Evolutionary conservation across 1,140 invertebrate species (phyloP).

Genomic region (Calycopis cecrops): DNA sequence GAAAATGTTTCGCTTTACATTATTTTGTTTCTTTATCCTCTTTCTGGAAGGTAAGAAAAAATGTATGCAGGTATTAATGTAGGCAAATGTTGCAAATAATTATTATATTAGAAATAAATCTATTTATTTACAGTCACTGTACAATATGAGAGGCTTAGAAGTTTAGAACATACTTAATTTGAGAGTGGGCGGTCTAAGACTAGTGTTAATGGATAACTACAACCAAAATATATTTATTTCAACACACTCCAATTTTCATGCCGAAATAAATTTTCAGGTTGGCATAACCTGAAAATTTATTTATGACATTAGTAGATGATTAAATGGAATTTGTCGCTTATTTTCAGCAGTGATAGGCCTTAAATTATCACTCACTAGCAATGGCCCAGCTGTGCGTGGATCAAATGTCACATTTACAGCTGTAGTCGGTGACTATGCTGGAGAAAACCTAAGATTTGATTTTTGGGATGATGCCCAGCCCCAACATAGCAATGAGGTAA

Average conservation of each 20-base stretch:
- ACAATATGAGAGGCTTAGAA: too few species aligned
- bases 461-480: slow-evolving; percentile 75
- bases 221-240: too few species aligned
- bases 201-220: too few species aligned
- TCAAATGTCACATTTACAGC: slow-evolving; percentile 80
- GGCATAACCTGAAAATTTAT: too few species aligned
- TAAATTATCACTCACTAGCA: slow-evolving; percentile 63
- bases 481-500: slow-evolving; percentile 71
- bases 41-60: background rate
- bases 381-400: slow-evolving; percentile 80
- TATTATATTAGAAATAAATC: background rate
- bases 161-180: too few species aligned
- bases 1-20: background rate
- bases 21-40: background rate
- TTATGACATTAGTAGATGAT: too few species aligned
- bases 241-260: too few species aligned
- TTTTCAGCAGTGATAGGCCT: slow-evolving; percentile 42
- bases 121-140: too few species aligned
- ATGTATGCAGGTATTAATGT: background rate
- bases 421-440: slow-evolving; percentile 66
- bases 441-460: slow-evolving; percentile 49
- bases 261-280: too few species aligned
- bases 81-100: too few species aligned
- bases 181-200: too few species aligned
- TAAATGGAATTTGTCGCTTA: slow-evolving; percentile 22